Evolutionary conservation across 2,113 vertebrate genomes (phyloP).

Genomic region (Stigmatopora nigra): DNA sequence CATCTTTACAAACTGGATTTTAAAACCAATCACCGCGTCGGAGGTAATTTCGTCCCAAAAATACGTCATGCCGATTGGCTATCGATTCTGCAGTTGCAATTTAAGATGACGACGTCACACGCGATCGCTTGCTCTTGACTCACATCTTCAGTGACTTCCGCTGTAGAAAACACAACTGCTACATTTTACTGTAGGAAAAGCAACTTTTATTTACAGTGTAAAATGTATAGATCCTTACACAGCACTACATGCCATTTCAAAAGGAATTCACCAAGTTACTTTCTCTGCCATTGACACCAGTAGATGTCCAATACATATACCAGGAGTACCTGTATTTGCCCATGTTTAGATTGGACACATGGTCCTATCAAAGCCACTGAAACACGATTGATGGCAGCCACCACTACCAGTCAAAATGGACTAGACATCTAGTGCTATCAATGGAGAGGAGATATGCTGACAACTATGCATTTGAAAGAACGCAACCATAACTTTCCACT

Average conservation of each 20-base stretch:
- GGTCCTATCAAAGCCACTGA: too few species aligned
- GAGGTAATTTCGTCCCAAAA: constrained; percentile 1
- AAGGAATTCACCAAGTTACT: too few species aligned
- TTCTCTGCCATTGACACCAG: background rate
- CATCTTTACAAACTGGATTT: background rate
- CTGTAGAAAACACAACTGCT: background rate
- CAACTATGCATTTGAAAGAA: background rate
- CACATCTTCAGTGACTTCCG: background rate
- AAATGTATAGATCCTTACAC: background rate
- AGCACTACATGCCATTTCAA: background rate
- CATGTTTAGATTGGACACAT: too few species aligned
- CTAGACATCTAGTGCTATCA: too few species aligned
- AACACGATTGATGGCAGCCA: too few species aligned
- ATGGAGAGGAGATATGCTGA: too few species aligned
- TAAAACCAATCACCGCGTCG: background rate
- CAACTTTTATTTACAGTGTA: background rate
- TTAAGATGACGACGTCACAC: background rate
- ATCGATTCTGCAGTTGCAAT: background rate
- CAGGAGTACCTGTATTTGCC: too few species aligned
- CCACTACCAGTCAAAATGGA: too few species aligned
- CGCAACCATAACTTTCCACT: background rate
- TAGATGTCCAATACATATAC: too few species aligned
- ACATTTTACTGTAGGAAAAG: background rate
- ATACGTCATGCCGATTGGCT: background rate
- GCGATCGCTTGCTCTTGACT: background rate